Evolutionary conservation across 1,140 invertebrate genomes (phyloP), one percentile per base, ranked within the genome.

Genomic region (Polypedilum vanderplanki): DNA sequence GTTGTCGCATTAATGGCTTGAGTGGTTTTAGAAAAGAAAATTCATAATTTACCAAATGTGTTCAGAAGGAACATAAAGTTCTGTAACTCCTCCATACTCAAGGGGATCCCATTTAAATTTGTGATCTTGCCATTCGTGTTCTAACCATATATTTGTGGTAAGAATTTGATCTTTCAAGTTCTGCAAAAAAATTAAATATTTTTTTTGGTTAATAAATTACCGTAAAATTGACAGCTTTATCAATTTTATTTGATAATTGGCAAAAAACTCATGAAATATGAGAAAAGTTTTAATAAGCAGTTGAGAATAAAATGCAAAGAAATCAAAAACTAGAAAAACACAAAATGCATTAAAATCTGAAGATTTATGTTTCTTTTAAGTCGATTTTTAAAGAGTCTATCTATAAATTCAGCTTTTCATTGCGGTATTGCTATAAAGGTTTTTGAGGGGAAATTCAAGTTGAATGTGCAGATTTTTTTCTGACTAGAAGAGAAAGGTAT

Each of bases 111-210:
- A 99, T 80, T 89, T 89, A 81, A 98, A 93, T 86, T 98, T 98
- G 86, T 98, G 94, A 85, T 99, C 97, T 78, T 93, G 89, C 96
- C 96, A 98, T 87, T 95, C 93, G 83, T 97, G 95, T 83, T 96
- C 94, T 40, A 97, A 85, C 96, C 95, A 97, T 22, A 98, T 94
- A 86, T 97, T 97, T 0, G 95, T 97, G 12, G 95, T 97, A 78
- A 98, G 86, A 80, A 98, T 97, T 86, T 98, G 96, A 86, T 97
- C 95, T 83, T 97, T 97, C 75, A 98, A 86, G 85, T 97, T 96
- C 95, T 97, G 87, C 74, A 89, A 90, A 79, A 57, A 57, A 17
- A 12, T 3, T 1, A 57, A 57, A 15, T 2, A 15, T 57, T 57
- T 12, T 57, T 2, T 8, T 17, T 57, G 46, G 10, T 17, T 57